phyloP scores from a whole-genome alignment of 2,797 vertebrate species.

The Crenichthys baileyi region DNA sequence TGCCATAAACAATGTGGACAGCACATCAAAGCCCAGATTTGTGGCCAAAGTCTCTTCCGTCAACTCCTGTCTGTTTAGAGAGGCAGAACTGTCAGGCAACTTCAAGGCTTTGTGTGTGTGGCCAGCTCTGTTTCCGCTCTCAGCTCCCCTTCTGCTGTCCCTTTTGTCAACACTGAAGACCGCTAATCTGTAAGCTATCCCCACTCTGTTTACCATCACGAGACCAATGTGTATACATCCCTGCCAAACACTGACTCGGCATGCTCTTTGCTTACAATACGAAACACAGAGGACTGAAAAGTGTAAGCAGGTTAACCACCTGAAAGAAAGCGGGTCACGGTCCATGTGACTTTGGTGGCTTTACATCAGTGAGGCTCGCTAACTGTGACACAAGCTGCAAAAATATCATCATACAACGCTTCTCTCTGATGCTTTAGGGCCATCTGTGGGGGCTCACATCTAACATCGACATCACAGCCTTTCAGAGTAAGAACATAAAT shows the following conservation, averaged over 20 bases:
- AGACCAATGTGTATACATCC: constrained; percentile 60
- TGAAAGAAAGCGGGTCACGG: constrained; percentile 51
- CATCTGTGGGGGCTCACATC: constrained; percentile 65
- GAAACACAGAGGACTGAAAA: constrained; percentile 43
- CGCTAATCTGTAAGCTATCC: constrained; percentile 73
- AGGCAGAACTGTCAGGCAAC: constrained; percentile 64
- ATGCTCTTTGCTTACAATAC: constrained; percentile 63
- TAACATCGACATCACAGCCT: constrained; percentile 56
- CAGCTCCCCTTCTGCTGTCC: constrained; percentile 50
- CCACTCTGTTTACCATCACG: constrained; percentile 53
- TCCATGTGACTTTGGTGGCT: constrained; percentile 38
- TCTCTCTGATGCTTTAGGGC: constrained; percentile 52
- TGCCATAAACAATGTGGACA: constrained; percentile 76
- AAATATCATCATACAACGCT: constrained; percentile 39
- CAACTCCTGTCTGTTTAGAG: constrained; percentile 74
- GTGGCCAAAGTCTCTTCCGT: constrained; percentile 67
- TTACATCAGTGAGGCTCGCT: constrained; percentile 46
- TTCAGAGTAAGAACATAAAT: constrained; percentile 56
- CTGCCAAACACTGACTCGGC: constrained; percentile 61
- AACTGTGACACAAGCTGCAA: constrained; percentile 45
- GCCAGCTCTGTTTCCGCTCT: constrained; percentile 64
- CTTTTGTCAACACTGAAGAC: constrained; percentile 74
- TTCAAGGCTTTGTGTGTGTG: constrained; percentile 72
- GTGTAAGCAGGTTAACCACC: constrained; percentile 50
- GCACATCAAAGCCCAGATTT: constrained; percentile 72